Evolutionary conservation across 2,888 invertebrate species (phyloP).

Genomic region (Ariolimax columbianus): DNA sequence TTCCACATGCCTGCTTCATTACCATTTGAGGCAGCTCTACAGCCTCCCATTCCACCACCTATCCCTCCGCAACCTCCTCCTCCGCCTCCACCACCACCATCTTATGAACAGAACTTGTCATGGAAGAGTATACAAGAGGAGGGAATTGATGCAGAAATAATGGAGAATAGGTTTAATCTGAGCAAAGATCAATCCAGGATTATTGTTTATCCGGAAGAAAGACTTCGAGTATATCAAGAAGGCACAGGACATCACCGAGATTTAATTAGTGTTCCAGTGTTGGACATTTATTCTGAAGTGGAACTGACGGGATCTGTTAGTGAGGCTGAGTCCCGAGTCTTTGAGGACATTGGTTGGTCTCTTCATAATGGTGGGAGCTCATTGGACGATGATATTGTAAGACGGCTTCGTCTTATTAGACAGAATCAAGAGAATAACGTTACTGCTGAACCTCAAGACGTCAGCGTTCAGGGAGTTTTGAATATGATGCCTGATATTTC

Average conservation of each 20-base stretch:
- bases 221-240: background rate
- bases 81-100: constrained; percentile 58
- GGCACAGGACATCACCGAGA: too few relatives aligned
- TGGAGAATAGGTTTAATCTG: background rate
- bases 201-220: background rate
- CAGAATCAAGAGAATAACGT: constrained; percentile 7
- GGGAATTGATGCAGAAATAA: background rate
- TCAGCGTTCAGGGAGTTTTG: background rate
- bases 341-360: constrained; percentile 41
- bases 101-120: constrained; percentile 37
- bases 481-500: background rate
- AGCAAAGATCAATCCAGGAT: background rate
- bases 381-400: background rate
- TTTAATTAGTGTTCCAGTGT: background rate
- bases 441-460: background rate
- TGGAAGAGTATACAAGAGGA: background rate
- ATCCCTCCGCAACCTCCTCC: constrained; percentile 59
- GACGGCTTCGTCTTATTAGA: background rate
- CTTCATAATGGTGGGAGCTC: background rate
- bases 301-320: background rate
- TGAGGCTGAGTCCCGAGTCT: background rate
- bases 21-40: background rate
- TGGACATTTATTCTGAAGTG: background rate
- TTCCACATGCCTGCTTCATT: background rate
- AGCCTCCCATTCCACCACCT: constrained; percentile 4